phyloP scores from a whole-genome alignment of 2,113 vertebrate species.

The Gambusia holbrooki region DNA sequence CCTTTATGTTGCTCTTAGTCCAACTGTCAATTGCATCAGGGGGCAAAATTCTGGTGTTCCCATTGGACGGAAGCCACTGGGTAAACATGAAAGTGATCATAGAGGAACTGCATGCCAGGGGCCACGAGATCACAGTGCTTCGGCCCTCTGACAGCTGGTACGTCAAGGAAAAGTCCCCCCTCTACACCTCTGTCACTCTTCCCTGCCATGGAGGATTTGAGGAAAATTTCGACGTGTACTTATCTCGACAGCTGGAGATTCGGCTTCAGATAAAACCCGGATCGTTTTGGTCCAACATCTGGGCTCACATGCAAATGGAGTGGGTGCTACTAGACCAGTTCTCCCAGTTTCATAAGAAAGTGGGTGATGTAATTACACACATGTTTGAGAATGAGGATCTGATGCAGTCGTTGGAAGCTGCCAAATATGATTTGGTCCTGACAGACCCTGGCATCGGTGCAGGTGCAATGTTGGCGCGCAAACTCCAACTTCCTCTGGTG shows the following conservation, averaged over 20 bases:
- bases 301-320: conserved; percentile 38
- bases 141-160: conserved; percentile 74
- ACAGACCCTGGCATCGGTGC: conserved; percentile 69
- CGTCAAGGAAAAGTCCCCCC: conserved; percentile 67
- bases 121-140: conserved; percentile 78
- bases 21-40: conserved; percentile 33
- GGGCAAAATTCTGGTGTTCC: conserved; percentile 83
- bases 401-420: conserved; percentile 59
- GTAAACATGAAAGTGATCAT: conserved; percentile 80
- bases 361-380: conserved; percentile 50
- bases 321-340: conserved; percentile 27
- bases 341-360: conserved; percentile 39
- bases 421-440: conserved; percentile 75
- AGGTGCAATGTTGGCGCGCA: conserved; percentile 70
- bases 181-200: conserved; percentile 51
- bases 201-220: conserved; percentile 45
- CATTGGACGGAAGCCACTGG: conserved; percentile 82
- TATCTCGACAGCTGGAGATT: conserved; percentile 51
- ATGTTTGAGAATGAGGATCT: conserved; percentile 67
- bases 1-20: conserved; percentile 44
- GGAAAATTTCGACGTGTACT: conserved; percentile 40
- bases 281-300: conserved; percentile 50
- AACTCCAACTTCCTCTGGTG: conserved; percentile 75
- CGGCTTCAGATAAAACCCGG: conserved; percentile 44
- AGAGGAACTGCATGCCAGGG: conserved; percentile 74